A percentile compares a stretch with the other conserved stretches of the same genome.
These are phyloP conservation scores for Rhabditoides inermis DNA, from an alignment of 2,888 invertebrate genomes.

Conservation along the genomic window DNA sequence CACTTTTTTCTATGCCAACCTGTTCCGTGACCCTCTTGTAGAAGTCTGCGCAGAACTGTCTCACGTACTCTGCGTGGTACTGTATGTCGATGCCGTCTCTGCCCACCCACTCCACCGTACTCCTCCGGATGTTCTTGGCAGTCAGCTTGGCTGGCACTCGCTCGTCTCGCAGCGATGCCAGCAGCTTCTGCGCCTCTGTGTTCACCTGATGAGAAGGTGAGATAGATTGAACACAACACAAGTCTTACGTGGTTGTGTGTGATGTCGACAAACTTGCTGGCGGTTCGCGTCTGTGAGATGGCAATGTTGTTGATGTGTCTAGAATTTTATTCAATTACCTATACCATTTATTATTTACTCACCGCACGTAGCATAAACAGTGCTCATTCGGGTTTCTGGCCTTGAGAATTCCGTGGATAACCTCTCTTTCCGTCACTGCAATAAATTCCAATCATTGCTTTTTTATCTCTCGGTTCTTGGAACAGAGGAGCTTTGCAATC, in stretches of 20 bases:
- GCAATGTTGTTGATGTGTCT: conserved; percentile 90
- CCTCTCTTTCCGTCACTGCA: conserved; percentile 89
- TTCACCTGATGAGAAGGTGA: conserved; percentile 67
- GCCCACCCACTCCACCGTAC: conserved; percentile 92
- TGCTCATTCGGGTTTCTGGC: conserved; percentile 83
- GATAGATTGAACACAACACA: not conserved
- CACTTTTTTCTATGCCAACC: conserved; percentile 12
- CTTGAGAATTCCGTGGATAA: conserved; percentile 84
- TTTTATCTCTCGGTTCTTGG: no score
- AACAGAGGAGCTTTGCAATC: no score
- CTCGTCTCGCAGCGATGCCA: conserved; percentile 80
- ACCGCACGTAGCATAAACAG: conserved; percentile 72
- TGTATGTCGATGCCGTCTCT: conserved; percentile 84
- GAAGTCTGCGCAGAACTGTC: conserved; percentile 43
- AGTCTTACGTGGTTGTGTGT: conserved; percentile 54
- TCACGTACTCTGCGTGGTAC: conserved; percentile 65
- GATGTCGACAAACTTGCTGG: conserved; percentile 88
- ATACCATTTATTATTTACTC: not conserved
- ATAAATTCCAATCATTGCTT: not conserved
- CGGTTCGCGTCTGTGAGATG: conserved; percentile 83
- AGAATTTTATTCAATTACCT: not conserved
- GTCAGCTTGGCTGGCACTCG: conserved; percentile 80
- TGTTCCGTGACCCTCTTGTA: conserved; percentile 37
- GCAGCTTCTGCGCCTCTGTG: conserved; percentile 78
- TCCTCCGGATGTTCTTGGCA: conserved; percentile 77